Base-by-base conservation (phyloP, 2,888 invertebrate species). In the Acanthosepion lycidas region DNA sequence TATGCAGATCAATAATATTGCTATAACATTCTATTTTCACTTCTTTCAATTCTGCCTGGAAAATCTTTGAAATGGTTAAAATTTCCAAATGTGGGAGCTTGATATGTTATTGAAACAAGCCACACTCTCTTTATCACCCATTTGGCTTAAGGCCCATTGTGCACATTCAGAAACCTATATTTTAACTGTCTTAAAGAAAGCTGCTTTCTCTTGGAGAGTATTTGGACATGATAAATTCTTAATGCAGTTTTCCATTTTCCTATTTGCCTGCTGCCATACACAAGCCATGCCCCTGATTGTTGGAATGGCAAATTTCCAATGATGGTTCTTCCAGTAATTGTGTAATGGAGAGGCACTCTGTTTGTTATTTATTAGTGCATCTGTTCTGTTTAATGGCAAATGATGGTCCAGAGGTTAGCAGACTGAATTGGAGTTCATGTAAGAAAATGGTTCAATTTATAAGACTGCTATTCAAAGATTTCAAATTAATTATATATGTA, bases 121-220 rank as follows among this genome's bases (percentile, higher is more conserved):
- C n/a, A n/a, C 78, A 15, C 78, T n/a, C 78, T 78, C 15, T 78
- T 78, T 78, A 78, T 78, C 78, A 78, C 78, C 78, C 6, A 28
- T 78, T 78, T 78, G 78, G 78, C 78, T 78, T 78, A 12, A n/a
- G 33, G n/a, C 78, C 78, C 78, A 9, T 78, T n/a, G n/a, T 78
- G 78, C 78, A n/a, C 15, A 33, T 78, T 78, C n/a, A 33, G 78
- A 78, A 78, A 78, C n/a, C 78, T 78, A 78, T 78, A 78, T 78
- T 78, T 78, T 78, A 78, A 78, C 78, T 78, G 78, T 78, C 78
- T 78, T 78, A n/a, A 78, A 78, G 78, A 78, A 78, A 78, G 78
- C 78, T n/a, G 78, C n/a, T 78, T 78, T 33, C n/a, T 78, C 78
- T 78, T 78, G n/a, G 78, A 78, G 33, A n/a, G n/a, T 78, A 78